Evolutionary conservation across 2,888 invertebrate genomes (phyloP), one percentile per base, ranked within the genome.

Genomic region (Conus canariensis): DNA sequence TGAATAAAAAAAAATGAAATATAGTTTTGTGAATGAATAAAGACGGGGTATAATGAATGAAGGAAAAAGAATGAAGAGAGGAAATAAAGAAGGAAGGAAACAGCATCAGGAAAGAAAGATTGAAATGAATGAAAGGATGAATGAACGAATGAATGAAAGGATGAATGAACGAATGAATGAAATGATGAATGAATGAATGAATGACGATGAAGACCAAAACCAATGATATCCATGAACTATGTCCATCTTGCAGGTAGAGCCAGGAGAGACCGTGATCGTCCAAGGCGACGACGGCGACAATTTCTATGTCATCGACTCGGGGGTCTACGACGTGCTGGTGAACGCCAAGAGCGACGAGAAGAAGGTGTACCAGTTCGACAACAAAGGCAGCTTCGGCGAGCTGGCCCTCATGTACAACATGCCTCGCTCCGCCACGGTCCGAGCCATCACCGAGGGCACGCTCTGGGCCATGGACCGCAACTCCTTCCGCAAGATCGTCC

Each of bases 241-340:
- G 9, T 45, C 12, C 45, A 25, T 45, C 12, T 30, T 19, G 7
- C 88, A 88, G 88, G 90, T 90, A n/a, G 92, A 94, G 30, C 94
- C 95, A 6, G 96, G 95, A 1, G 96, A 96, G 89, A 94, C 94
- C 86, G 95, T 96, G n/a, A 96, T 96, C 77, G 92, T 92, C 67
- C 96, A 96, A 90, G 96, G 96, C 0, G 96, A 96, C 90, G 96
- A 96, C 92, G 96, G 96, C 0, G 96, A 96, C 91, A 96, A 96
- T 92, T 96, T 96, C 92, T 96, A 96, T 93, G 96, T 96, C 92
- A 96, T 96, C 60, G 96, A 96, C 92, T 93, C 91, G 8, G 96
- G 96, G 22, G 92, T 93, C 9, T 96, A 95, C 91, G 96, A 96
- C 91, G 96, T 95, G 14, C 91, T 93, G n/a, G 95, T 95, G 5